Percentiles rank a stretch among this genome's conserved stretches.
phyloP scores from a whole-genome alignment of 2,113 vertebrate genomes.

The Mesoclemmys tuberculata region DNA sequence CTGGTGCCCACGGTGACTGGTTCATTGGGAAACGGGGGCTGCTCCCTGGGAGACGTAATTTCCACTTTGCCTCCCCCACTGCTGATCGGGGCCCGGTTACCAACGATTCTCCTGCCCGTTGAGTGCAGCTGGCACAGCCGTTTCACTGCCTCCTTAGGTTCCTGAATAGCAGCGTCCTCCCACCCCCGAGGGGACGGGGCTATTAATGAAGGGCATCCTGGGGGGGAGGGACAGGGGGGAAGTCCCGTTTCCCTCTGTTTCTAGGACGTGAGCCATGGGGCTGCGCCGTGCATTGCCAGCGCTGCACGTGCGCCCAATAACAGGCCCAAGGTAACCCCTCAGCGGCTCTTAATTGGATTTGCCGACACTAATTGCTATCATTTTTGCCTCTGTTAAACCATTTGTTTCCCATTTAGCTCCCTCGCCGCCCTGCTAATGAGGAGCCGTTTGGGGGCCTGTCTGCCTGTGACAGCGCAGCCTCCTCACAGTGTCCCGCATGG shows the following conservation, averaged over 20 bases:
- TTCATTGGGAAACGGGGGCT: fast-evolving
- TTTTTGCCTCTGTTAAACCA: conserved; percentile 56
- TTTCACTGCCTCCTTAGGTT: neutral
- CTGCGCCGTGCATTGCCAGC: fast-evolving
- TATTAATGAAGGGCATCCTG: neutral
- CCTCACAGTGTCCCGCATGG: neutral
- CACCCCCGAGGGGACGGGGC: neutral
- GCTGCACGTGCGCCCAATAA: fast-evolving
- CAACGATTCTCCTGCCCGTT: fast-evolving
- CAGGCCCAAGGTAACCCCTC: neutral
- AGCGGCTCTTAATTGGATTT: conserved; percentile 33
- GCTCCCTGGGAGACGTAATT: too few relatives aligned
- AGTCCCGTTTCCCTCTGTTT: neutral
- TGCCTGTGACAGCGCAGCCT: neutral
- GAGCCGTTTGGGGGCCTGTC: neutral
- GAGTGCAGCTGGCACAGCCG: neutral
- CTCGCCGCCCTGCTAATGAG: fast-evolving
- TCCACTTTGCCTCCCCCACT: fast-evolving
- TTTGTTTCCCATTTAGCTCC: neutral
- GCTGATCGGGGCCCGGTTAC: fast-evolving
- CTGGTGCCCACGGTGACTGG: fast-evolving
- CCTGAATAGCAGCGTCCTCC: neutral
- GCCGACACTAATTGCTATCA: neutral
- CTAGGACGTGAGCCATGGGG: fast-evolving
- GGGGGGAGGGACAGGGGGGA: too few relatives aligned